Conservation (phyloP, 1,140 invertebrate genomes). For the Cyrtorhinus lividipennis region DNA sequence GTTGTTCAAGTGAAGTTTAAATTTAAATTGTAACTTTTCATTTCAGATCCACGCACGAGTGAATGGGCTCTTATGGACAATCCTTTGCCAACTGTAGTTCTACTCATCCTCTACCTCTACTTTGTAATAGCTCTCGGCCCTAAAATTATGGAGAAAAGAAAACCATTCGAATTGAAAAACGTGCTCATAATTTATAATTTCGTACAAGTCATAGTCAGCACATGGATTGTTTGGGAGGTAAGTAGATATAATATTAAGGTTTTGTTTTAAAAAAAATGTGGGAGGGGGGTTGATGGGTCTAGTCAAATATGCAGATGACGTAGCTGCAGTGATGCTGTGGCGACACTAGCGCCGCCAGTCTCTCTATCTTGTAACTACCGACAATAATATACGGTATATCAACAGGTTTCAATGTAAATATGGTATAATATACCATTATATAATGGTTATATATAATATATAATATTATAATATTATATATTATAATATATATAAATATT, state of each 20-base stretch:
- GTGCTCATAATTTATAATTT: constrained; percentile 58
- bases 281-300: not conserved
- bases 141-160: constrained; percentile 66
- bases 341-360: no score
- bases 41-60: constrained; percentile 68
- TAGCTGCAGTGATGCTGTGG: no score
- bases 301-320: no score
- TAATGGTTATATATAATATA: no score
- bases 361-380: no score
- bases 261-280: not conserved
- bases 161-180: constrained; percentile 64
- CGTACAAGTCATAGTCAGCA: constrained; percentile 47
- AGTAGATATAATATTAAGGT: constrained; percentile 19
- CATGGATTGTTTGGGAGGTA: constrained; percentile 56
- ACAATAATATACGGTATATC: no score
- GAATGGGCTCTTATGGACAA: constrained; percentile 72
- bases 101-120: constrained; percentile 59
- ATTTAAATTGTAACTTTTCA: no score
- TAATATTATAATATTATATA: no score
- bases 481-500: no score
- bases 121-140: constrained; percentile 58
- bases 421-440: no score
- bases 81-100: constrained; percentile 58
- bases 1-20: no score
- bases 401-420: no score